Base-by-base conservation (phyloP, 2,113 vertebrate genomes). In the Melanerpes formicivorus region DNA sequence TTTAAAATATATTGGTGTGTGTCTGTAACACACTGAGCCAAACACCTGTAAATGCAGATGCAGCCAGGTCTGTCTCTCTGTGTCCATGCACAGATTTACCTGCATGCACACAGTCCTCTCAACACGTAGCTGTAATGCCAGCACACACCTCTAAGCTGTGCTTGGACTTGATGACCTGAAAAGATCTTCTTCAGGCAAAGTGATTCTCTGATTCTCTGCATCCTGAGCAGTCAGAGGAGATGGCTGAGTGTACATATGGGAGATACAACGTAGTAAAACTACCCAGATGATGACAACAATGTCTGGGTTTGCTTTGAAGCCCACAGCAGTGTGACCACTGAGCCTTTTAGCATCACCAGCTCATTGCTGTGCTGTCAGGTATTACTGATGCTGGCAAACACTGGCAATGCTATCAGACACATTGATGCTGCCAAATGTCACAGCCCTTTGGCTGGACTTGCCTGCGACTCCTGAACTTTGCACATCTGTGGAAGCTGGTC, bases 401-500 rank as follows among this genome's bases (percentile, higher is more conserved):
- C 5, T 27, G 42, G 67, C 4, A 5, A 3, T 18, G 59, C 40
- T 27, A 14, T 23, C 62, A 42, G 22, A 40, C 21, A 13, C 23
- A 40, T 52, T 11, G 59, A 65, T 73, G 76, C 73, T 54, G 87
- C 55, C 90, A 32, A 84, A 55, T 32, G 15, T 3, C 4, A 0
- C 50, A 13, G 74, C 63, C 63, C 83, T 93, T 91, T 80, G 69
- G 29, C 71, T 90, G 4, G 30, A 30, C 34, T 83, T n/a, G 18
- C 50, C 62, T 3, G 0, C 29, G 34, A 46, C n/a, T 17, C 5
- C 1, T 64, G 84, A 44, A 92, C 92, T 91, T 95, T 88, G 95
- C 84, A 66, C 92, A 69, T 55, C 50, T 55, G 42, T 26, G n/a
- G 30, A 37, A 87, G 67, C 95, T 86, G 87, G 87, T 80, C 87